Evolutionary conservation across 2,888 invertebrate genomes (phyloP).

Genomic region (Ormia ochracea): DNA sequence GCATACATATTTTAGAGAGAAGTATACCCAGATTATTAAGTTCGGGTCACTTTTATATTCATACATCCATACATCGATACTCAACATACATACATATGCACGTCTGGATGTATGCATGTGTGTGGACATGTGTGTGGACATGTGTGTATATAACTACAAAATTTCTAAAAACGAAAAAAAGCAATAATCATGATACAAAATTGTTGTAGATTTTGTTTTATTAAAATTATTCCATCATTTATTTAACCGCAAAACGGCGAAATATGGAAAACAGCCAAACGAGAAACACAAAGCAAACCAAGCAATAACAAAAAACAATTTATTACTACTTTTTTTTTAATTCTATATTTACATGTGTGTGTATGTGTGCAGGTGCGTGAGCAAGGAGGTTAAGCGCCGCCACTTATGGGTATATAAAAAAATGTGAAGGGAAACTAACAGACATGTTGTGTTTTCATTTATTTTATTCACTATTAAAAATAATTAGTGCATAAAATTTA

Average conservation of each 20-base stretch:
- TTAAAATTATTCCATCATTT: constrained; percentile 35
- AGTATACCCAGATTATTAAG: constrained; percentile 47
- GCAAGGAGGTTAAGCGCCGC: no score
- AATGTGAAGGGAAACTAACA: background rate
- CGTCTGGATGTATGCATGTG: no score
- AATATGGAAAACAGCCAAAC: background rate
- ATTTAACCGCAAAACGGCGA: constrained; percentile 33
- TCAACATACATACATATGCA: no score
- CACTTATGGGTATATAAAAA: background rate
- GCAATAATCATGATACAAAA: background rate
- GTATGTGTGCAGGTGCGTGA: no score
- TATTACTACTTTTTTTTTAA: constrained; percentile 9
- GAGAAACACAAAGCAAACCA: constrained; percentile 12
- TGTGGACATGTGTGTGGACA: no score
- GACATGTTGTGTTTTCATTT: background rate
- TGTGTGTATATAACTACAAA: no score
- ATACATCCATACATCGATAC: constrained; percentile 28
- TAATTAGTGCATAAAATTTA: constrained; percentile 58
- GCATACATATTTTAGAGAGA: background rate
- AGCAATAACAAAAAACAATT: constrained; percentile 1
- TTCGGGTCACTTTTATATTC: constrained; percentile 54
- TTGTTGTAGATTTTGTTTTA: constrained; percentile 23
- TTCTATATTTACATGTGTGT: background rate
- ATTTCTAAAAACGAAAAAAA: no score
- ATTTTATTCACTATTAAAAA: constrained; percentile 33